A percentile compares a stretch with the other conserved stretches of the same genome.
Conservation (phyloP, 2,797 vertebrate genomes). For the Dipus sagitta region DNA sequence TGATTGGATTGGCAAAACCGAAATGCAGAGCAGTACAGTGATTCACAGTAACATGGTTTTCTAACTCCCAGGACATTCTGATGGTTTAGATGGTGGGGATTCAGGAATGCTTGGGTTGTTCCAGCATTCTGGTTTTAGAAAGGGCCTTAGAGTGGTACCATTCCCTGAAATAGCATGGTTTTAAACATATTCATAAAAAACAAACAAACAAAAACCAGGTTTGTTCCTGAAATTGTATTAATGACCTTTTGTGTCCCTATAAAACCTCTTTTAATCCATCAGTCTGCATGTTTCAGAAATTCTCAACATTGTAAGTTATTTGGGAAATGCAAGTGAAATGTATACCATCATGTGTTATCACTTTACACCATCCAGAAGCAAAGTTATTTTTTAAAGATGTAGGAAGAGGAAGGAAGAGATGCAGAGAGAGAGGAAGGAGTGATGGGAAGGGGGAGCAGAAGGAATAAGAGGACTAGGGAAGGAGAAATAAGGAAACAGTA, state of each 20-base stretch:
- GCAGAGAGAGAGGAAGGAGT: background rate
- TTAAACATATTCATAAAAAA: background rate
- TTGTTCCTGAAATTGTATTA: background rate
- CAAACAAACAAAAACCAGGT: background rate
- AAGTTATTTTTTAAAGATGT: too few relatives aligned
- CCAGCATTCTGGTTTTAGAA: background rate
- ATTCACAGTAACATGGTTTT: background rate
- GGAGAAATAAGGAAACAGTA: background rate
- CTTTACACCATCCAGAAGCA: background rate
- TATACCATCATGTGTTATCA: background rate
- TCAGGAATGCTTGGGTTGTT: background rate
- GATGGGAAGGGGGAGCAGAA: background rate
- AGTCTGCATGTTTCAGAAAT: background rate
- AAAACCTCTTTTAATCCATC: background rate
- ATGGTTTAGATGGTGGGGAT: background rate
- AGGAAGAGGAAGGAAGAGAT: background rate
- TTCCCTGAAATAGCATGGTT: background rate
- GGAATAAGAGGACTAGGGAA: background rate
- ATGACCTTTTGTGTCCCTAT: background rate
- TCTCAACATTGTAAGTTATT: background rate
- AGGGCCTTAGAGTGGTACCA: fast-evolving
- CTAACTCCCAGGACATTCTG: background rate
- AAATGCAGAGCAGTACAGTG: background rate
- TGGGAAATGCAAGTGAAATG: background rate
- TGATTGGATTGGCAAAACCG: background rate